phyloP scores from a whole-genome alignment of 2,888 invertebrate genomes.

The Drosophila mimica region DNA sequence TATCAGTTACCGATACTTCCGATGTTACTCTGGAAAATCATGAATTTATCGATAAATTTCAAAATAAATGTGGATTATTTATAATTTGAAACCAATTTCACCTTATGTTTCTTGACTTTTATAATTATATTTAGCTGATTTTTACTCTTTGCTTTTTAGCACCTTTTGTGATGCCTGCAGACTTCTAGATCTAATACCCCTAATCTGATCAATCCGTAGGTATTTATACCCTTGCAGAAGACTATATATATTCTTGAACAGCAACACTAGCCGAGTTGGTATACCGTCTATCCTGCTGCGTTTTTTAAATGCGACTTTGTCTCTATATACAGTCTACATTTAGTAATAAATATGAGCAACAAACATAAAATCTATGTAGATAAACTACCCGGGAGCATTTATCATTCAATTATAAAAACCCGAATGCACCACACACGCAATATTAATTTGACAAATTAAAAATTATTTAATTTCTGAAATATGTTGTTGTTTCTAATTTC shows the following conservation, averaged over 20 bases:
- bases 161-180: not conserved
- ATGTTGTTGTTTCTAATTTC: conserved; percentile 12
- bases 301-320: not conserved
- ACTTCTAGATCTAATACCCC: not conserved
- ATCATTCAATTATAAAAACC: not conserved
- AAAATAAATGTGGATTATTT: not conserved
- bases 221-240: not conserved
- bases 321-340: too few species aligned
- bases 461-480: conserved; percentile 2
- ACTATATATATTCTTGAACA: not conserved
- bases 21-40: not conserved
- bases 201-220: not conserved
- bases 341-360: not conserved
- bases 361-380: not conserved
- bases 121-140: not conserved
- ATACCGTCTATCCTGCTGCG: not conserved
- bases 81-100: not conserved
- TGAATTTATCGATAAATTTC: not conserved
- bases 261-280: not conserved
- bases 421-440: not conserved
- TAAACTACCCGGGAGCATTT: not conserved
- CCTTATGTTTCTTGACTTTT: not conserved
- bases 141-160: not conserved
- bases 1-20: not conserved
- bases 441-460: not conserved